A percentile compares a stretch with the other conserved stretches of the same genome.
Conservation (phyloP, 2,797 vertebrate genomes). For the Glossophaga mutica region DNA sequence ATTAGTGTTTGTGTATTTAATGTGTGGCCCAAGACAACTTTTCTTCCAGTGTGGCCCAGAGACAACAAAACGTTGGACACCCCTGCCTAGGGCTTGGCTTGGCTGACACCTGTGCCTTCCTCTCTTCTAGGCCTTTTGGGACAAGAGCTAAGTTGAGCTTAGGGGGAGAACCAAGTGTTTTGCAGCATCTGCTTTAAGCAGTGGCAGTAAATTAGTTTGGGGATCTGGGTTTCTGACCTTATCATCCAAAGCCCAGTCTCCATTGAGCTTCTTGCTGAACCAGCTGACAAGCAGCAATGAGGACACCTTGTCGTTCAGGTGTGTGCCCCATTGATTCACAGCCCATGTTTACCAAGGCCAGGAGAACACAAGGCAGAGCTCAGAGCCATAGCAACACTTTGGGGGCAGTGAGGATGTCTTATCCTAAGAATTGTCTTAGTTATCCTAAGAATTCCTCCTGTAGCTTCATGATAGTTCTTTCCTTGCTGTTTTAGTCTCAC, state of each 20-base stretch:
- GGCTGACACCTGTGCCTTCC: background rate
- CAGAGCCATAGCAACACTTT: background rate
- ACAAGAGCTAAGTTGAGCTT: background rate
- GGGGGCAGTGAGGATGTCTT: background rate
- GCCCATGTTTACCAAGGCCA: background rate
- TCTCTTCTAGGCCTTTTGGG: background rate
- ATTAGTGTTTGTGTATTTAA: too few relatives aligned
- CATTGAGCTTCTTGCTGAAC: background rate
- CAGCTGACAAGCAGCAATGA: background rate
- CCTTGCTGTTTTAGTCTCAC: background rate
- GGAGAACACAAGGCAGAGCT: background rate
- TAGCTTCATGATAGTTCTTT: background rate
- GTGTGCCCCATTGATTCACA: background rate
- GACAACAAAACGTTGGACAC: background rate
- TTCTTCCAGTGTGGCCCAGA: too few relatives aligned
- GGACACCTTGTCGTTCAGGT: background rate
- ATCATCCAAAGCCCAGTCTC: background rate
- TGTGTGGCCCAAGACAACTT: too few relatives aligned
- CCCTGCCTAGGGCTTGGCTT: background rate
- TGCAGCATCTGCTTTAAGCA: slow-evolving; percentile 16
- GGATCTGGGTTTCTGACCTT: slow-evolving; percentile 25
- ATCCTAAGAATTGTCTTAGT: background rate
- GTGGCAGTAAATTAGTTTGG: slow-evolving; percentile 37
- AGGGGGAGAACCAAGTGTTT: background rate
- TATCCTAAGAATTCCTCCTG: background rate